Evolutionary conservation across 2,888 invertebrate species (phyloP).

Genomic region (Deilephila porcellus): DNA sequence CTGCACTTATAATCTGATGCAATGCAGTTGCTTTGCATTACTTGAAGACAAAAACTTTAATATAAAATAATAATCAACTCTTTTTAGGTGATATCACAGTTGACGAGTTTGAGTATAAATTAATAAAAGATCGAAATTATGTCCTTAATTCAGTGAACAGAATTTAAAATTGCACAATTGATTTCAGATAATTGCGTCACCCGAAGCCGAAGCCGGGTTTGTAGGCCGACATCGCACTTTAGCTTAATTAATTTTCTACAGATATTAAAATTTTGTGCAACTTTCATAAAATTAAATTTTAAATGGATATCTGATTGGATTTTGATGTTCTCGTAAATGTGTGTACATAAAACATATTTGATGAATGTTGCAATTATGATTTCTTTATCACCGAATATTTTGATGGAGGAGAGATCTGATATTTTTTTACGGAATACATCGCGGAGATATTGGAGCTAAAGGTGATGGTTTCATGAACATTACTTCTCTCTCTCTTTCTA

Average conservation of each 20-base stretch:
- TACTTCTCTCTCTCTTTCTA: no score
- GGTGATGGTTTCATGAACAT: no score
- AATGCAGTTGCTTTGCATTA: no score
- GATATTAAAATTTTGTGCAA: constrained; percentile 1
- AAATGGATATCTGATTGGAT: constrained; percentile 1
- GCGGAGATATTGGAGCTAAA: no score
- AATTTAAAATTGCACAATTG: background rate
- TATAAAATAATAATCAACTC: no score
- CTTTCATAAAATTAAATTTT: background rate
- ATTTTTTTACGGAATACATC: no score
- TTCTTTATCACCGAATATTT: no score
- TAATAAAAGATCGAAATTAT: background rate
- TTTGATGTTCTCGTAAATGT: background rate
- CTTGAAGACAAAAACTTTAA: no score
- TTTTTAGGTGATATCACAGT: background rate
- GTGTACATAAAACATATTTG: background rate
- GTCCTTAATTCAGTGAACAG: background rate
- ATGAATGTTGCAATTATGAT: background rate
- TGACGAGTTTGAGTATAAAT: background rate
- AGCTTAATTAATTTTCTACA: constrained; percentile 12
- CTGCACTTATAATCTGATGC: no score
- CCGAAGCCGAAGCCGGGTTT: background rate
- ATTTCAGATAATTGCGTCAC: constrained; percentile 5
- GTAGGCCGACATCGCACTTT: constrained; percentile 16
- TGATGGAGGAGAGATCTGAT: no score